A percentile compares a stretch with the other conserved stretches of the same genome.
These are phyloP conservation scores for Eufriesea mexicana DNA, from an alignment of 1,140 invertebrate genomes.

Conservation along the genomic window DNA sequence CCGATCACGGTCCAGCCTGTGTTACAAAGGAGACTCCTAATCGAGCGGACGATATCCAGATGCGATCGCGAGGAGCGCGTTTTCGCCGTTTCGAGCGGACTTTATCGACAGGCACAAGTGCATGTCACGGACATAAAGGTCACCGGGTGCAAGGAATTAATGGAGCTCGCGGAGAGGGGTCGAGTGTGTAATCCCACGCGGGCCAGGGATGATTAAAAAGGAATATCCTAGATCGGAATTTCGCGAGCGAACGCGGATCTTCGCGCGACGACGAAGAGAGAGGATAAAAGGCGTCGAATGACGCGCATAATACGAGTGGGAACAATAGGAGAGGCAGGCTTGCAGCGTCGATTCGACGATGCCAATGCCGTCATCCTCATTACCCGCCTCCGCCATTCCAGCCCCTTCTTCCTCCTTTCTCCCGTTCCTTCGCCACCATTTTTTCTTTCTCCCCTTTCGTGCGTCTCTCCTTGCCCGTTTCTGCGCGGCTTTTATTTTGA, in stretches of 20 bases:
- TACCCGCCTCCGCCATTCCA: too few relatives aligned
- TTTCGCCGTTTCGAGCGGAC: not conserved
- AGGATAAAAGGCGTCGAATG: constrained; percentile 61
- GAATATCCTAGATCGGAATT: constrained; percentile 15
- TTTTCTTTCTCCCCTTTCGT: not conserved
- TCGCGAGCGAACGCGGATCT: constrained; percentile 40
- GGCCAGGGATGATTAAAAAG: constrained; percentile 5
- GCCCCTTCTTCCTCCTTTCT: not conserved
- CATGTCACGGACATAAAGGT: constrained; percentile 14
- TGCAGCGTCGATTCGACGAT: constrained; percentile 67
- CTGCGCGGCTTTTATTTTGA: constrained; percentile 60
- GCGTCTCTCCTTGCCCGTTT: not conserved
- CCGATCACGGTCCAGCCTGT: not conserved
- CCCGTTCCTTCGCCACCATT: not conserved
- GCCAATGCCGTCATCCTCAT: constrained; percentile 65
- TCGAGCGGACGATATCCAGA: not conserved
- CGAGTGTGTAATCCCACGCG: not conserved
- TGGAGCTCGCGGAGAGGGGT: not conserved
- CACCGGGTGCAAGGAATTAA: constrained; percentile 13
- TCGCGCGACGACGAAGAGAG: constrained; percentile 24
- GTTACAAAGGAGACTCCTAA: not conserved
- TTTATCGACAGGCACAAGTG: not conserved
- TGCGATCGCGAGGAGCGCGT: not conserved
- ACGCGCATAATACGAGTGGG: constrained; percentile 55
- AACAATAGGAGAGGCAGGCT: constrained; percentile 72